Evolutionary conservation across 1,140 invertebrate species (phyloP).

Genomic region (Heliconius eleuchia): DNA sequence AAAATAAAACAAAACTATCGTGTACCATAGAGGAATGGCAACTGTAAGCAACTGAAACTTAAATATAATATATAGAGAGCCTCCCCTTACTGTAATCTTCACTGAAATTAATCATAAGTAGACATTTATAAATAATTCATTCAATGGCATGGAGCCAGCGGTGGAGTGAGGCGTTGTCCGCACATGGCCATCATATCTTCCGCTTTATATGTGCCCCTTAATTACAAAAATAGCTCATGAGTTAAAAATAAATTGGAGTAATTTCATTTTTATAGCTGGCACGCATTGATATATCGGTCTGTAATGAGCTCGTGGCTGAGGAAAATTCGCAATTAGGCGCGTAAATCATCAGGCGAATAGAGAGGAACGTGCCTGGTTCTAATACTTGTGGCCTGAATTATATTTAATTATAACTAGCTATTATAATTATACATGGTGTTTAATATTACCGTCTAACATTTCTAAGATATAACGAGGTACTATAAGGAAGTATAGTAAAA

Average conservation of each 20-base stretch:
- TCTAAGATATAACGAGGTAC: too few species aligned
- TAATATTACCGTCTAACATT: not conserved
- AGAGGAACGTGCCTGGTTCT: not conserved
- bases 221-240: constrained; percentile 41
- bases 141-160: constrained; percentile 46
- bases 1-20: not conserved
- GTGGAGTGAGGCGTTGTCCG: constrained; percentile 40
- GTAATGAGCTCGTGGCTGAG: constrained; percentile 27
- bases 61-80: not conserved
- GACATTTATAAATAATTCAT: constrained; percentile 50
- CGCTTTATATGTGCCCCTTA: constrained; percentile 45
- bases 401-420: not conserved
- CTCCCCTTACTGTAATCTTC: constrained; percentile 11
- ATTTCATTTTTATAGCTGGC: constrained; percentile 32
- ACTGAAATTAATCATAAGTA: constrained; percentile 45
- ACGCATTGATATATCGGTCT: constrained; percentile 20
- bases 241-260: constrained; percentile 42
- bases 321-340: constrained; percentile 27
- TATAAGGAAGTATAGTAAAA: too few species aligned
- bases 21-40: not conserved
- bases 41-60: not conserved
- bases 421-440: not conserved
- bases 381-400: not conserved
- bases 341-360: not conserved
- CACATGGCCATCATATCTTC: constrained; percentile 61